Conservation (phyloP, 2,113 vertebrate genomes). For the Hymenochirus boettgeri region DNA sequence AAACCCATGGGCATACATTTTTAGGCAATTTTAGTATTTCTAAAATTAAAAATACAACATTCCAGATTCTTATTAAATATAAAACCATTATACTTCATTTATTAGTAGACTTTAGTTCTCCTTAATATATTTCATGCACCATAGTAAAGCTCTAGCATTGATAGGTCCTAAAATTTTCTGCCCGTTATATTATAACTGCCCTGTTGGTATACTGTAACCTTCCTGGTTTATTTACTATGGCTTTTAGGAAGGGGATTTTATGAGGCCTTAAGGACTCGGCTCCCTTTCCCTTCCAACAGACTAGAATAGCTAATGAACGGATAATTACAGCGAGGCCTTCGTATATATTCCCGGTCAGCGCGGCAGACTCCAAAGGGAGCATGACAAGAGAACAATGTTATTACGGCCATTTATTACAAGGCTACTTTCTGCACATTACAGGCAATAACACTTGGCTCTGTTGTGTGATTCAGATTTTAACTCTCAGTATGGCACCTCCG, state of each 20-base stretch:
- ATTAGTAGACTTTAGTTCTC: no score
- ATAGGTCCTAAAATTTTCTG: no score
- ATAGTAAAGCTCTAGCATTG: no score
- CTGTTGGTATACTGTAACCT: neutral
- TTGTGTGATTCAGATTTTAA: constrained; percentile 12
- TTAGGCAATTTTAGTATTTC: no score
- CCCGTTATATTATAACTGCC: no score
- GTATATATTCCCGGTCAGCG: neutral
- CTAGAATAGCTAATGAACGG: neutral
- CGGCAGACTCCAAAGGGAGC: neutral
- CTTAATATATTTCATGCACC: no score
- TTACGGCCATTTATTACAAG: constrained; percentile 11
- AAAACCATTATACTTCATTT: no score
- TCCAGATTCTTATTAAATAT: no score
- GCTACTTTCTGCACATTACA: neutral
- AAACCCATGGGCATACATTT: no score
- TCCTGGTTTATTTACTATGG: no score
- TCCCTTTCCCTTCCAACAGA: neutral
- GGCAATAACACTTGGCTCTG: neutral
- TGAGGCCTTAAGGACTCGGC: neutral
- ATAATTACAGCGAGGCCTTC: neutral
- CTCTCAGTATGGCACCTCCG: neutral
- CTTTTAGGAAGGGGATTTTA: neutral
- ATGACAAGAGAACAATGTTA: neutral
- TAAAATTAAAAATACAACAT: no score